Evolutionary conservation across 2,888 invertebrate genomes (phyloP).

Genomic region (Patella depressa): DNA sequence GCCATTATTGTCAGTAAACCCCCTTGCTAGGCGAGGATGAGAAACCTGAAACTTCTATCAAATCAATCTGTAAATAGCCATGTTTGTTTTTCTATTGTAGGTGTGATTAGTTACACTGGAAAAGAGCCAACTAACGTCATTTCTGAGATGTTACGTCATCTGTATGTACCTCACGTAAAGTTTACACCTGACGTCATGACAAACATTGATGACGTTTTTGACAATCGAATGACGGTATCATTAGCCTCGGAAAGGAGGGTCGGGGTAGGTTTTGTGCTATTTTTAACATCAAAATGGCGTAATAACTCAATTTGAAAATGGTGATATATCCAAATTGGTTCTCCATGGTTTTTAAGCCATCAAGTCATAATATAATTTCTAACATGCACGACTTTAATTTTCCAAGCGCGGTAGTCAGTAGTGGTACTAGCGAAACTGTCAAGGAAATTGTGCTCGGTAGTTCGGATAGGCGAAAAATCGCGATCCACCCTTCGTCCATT

Average conservation of each 20-base stretch:
- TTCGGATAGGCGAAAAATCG: too few relatives aligned
- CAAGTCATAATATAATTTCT: too few relatives aligned
- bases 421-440: too few relatives aligned
- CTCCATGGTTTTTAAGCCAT: not conserved
- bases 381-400: too few relatives aligned
- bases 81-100: conserved; percentile 24
- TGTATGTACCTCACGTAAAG: conserved; percentile 28
- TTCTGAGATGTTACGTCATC: conserved; percentile 24
- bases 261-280: conserved; percentile 14
- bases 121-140: conserved; percentile 26
- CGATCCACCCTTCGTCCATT: too few relatives aligned
- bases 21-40: too few relatives aligned
- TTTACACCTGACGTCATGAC: conserved; percentile 19
- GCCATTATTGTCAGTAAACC: too few relatives aligned
- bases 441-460: too few relatives aligned
- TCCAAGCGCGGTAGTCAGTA: too few relatives aligned
- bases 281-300: not conserved
- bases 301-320: not conserved
- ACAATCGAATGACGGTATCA: conserved; percentile 11
- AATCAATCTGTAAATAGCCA: too few relatives aligned
- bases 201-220: not conserved
- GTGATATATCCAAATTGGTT: not conserved
- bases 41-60: too few relatives aligned
- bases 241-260: conserved; percentile 10
- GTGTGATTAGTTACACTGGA: conserved; percentile 35